Evolutionary conservation across 2,113 vertebrate genomes (phyloP), one percentile per base, ranked within the genome.

Genomic region (Podarcis muralis): DNA sequence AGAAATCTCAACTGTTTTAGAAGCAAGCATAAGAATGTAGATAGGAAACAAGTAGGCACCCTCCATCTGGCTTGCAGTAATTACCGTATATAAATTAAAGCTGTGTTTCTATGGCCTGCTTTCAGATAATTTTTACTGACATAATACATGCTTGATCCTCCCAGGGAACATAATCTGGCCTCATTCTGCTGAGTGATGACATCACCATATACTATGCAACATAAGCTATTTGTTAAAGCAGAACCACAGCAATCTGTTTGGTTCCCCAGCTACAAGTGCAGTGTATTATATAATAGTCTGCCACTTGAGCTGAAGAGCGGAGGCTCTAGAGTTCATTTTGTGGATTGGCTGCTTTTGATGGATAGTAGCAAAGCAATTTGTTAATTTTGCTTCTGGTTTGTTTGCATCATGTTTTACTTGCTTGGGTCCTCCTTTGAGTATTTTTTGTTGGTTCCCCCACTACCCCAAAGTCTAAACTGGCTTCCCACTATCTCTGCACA

Each of bases 331-430:
- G 96, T 97, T 95, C 94, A 93, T 93, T 92, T 93, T 94, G 92
- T 95, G 92, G 93, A 95, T 90, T 83, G 92, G 1, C 83, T 92
- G 92, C 89, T 90, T 32, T 3, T 91, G 93, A 96, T 94, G 90
- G 92, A 94, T 95, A 91, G 80, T 94, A 94, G 90, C 90, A 94
- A 92, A 93, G 92, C 86, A 90, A 81, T 91, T 88, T 94, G 95
- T 93, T 96, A 95, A 96, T 96, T 96, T 95, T 93, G 84, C 32
- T 96, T 91, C 91, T 68, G n/a, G 13, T 69, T 84, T 68, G 2
- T 69, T 27, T 35, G 57, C 7, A 68, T 84, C 62, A 57, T 68
- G 23, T 18, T 75, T 66, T 66, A 86, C 25, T 48, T 9, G 32
- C 20, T n/a, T 65, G 68, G 18, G 57, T n/a, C 6, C n/a, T 37